A percentile compares a stretch with the other conserved stretches of the same genome.
phyloP scores from a whole-genome alignment of 2,113 vertebrate species.

The Hymenochirus boettgeri region DNA sequence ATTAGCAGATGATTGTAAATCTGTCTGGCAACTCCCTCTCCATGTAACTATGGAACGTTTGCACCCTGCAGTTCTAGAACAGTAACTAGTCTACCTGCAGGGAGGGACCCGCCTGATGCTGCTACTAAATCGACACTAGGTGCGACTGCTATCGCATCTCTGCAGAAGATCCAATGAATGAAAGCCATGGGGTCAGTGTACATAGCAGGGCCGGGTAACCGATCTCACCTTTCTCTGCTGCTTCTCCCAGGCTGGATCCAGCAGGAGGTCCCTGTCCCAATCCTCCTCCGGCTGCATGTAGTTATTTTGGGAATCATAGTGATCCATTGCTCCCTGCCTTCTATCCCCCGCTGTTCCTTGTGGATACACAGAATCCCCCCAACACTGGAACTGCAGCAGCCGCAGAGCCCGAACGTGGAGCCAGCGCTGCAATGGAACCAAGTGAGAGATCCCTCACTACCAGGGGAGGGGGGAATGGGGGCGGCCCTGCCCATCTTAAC shows the following conservation, averaged over 20 bases:
- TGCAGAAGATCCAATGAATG: neutral
- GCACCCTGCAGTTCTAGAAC: too few species aligned
- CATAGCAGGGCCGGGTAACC: neutral
- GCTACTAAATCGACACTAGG: neutral
- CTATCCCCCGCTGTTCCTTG: neutral
- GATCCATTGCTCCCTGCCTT: constrained; percentile 68
- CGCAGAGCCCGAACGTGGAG: constrained; percentile 12
- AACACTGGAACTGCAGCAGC: neutral
- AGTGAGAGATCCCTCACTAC: constrained; percentile 41
- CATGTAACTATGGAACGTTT: too few species aligned
- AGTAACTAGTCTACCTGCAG: neutral
- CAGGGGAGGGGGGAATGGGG: constrained; percentile 46
- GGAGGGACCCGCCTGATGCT: neutral
- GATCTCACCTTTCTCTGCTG: constrained; percentile 87
- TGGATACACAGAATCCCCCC: constrained; percentile 1
- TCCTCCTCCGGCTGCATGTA: constrained; percentile 91
- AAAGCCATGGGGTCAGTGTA: neutral
- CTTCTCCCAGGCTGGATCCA: constrained; percentile 96
- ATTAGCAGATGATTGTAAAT: too few species aligned
- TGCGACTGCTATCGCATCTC: neutral
- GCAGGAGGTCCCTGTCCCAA: constrained; percentile 89
- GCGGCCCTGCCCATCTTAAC: constrained; percentile 47
- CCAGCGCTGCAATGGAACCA: constrained; percentile 26
- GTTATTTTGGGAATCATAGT: constrained; percentile 68
- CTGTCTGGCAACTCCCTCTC: too few species aligned